Conservation (phyloP, 2,113 vertebrate genomes). For the Ageneiosus marmoratus region DNA sequence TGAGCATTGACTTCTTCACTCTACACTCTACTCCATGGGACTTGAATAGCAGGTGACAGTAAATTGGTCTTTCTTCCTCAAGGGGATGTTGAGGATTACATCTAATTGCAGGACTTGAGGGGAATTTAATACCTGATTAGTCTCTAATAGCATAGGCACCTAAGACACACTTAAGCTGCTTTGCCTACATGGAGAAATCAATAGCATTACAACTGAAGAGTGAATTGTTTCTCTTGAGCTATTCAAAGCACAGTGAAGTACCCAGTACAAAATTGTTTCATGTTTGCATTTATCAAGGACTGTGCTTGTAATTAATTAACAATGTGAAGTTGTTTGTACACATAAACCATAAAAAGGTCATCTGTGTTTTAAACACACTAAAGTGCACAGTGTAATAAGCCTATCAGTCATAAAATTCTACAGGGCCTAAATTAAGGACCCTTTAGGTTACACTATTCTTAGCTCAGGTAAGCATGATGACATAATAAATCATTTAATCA, state of each 20-base stretch:
- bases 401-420: background rate
- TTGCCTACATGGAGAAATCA: slow-evolving; percentile 30
- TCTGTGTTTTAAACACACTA: background rate
- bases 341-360: background rate
- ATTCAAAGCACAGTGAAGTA: slow-evolving; percentile 8
- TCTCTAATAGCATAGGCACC: slow-evolving; percentile 13
- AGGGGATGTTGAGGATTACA: slow-evolving; percentile 34
- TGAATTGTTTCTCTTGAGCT: slow-evolving; percentile 11
- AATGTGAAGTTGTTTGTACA: background rate
- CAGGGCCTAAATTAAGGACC: background rate
- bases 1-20: background rate
- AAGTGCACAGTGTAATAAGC: background rate
- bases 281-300: background rate
- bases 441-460: background rate
- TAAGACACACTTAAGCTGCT: slow-evolving; percentile 32
- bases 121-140: slow-evolving; percentile 39
- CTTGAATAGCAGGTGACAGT: slow-evolving; percentile 24
- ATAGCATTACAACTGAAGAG: slow-evolving; percentile 19
- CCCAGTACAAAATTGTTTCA: background rate
- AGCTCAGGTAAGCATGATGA: background rate
- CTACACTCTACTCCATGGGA: background rate
- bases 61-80: slow-evolving; percentile 21
- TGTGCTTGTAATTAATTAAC: background rate
- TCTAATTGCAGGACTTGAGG: slow-evolving; percentile 40
- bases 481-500: no score